These are phyloP conservation scores for Coptodon rendalli DNA, from an alignment of 2,113 vertebrate genomes.

Conservation along the genomic window DNA sequence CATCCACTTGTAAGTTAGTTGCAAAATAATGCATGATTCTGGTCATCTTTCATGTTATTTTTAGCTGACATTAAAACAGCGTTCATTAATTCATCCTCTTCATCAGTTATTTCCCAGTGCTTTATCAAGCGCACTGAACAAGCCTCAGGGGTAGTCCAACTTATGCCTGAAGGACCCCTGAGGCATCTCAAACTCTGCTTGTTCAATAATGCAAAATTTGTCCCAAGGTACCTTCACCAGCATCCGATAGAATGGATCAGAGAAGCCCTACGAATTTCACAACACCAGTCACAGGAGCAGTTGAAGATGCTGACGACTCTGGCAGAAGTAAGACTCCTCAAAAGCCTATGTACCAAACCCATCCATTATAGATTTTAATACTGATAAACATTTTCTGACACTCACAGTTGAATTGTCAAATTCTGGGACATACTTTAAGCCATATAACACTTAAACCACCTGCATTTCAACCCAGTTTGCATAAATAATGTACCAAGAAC, in stretches of 20 bases:
- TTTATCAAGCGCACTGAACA: constrained; percentile 49
- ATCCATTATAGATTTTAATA: not conserved
- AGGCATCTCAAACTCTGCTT: constrained; percentile 59
- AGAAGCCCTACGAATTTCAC: constrained; percentile 33
- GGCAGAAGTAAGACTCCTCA: constrained; percentile 80
- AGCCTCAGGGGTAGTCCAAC: constrained; percentile 60
- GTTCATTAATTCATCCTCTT: constrained; percentile 63
- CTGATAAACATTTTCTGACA: not conserved
- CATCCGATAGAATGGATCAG: constrained; percentile 32
- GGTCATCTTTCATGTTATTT: constrained; percentile 73
- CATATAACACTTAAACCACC: not conserved
- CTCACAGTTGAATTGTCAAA: not conserved
- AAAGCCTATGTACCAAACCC: not conserved
- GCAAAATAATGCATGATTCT: constrained; percentile 59
- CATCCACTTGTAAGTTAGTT: constrained; percentile 17
- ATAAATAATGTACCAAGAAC: not conserved
- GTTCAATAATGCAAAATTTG: constrained; percentile 67
- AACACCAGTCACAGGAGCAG: constrained; percentile 48
- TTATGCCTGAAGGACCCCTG: constrained; percentile 57
- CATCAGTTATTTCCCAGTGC: constrained; percentile 41
- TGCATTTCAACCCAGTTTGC: not conserved
- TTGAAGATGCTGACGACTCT: constrained; percentile 76
- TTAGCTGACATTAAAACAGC: constrained; percentile 57
- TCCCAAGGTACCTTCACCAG: constrained; percentile 52
- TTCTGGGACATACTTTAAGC: not conserved